These are phyloP conservation scores for rat (Rattus norvegicus) DNA, from an alignment of 2,113 vertebrate genomes.

Conservation along the genomic window GRCr8 NC_086035.1:40642001-40642500, in stretches of 20 bases:
- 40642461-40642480: not conserved
- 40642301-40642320: too few species aligned
- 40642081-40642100: not conserved
- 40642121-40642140: not conserved
- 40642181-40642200: not conserved
- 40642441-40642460: not conserved
- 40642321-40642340: not conserved
- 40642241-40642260: not conserved
- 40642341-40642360: not conserved
- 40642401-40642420: not conserved
- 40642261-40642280: not conserved
- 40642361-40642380: not conserved
- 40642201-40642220: not conserved
- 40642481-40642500: not conserved
- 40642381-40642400: not conserved
- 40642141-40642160: not conserved
- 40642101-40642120: not conserved
- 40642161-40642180: not conserved
- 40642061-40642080: not conserved
- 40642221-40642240: not conserved
- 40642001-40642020: not conserved
- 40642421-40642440: not conserved
- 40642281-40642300: not conserved
- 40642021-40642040: not conserved
- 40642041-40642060: not conserved